Percentiles rank a stretch among this genome's conserved stretches.
phyloP scores from a whole-genome alignment of 1,140 invertebrate species.

The Brachionus rotundiformis region DNA sequence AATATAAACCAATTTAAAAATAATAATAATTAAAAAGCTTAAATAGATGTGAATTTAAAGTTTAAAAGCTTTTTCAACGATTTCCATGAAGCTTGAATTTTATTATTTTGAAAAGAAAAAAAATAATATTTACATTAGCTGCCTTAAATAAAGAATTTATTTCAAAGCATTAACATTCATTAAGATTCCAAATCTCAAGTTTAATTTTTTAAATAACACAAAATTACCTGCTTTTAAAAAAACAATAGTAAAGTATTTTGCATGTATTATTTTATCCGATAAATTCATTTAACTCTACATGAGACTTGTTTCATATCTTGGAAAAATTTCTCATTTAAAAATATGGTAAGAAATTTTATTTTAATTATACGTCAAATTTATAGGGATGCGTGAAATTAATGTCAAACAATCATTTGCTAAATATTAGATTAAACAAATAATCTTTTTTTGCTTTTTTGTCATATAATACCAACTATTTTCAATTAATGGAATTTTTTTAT shows the following conservation, averaged over 20 bases:
- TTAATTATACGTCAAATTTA: background rate
- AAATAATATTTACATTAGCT: slow-evolving; percentile 21
- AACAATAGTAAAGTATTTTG: background rate
- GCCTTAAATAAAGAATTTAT: background rate
- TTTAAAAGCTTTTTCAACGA: background rate
- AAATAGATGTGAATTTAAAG: slow-evolving; percentile 10
- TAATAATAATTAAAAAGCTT: background rate
- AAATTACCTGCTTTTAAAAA: background rate
- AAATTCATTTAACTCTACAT: background rate
- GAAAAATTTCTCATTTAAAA: background rate
- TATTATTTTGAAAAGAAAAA: background rate
- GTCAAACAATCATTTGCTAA: no score
- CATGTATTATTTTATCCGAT: background rate
- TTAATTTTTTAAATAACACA: background rate
- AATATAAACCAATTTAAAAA: background rate
- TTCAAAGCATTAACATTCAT: background rate
- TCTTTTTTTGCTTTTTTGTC: no score
- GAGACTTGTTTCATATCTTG: background rate
- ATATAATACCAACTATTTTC: no score
- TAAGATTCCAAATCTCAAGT: background rate
- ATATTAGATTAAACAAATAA: no score
- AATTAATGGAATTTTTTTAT: no score
- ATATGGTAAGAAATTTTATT: background rate
- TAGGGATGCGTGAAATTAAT: no score
- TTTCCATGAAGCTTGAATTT: background rate